Base-by-base conservation (phyloP, 2,113 vertebrate genomes). In the Petromus typicus region DNA sequence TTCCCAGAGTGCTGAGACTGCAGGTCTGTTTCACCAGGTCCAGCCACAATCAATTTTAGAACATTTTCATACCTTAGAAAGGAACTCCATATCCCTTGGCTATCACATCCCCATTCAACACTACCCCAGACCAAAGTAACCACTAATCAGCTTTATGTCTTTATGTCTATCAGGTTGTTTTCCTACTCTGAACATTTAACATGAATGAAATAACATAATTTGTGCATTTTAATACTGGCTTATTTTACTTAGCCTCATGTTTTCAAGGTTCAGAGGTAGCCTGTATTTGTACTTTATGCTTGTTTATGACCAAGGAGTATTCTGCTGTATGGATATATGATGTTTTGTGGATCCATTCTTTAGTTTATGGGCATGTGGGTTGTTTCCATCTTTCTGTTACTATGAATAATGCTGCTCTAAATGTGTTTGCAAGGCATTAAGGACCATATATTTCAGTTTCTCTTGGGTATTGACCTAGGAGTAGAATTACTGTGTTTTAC, bases 171-270 rank as follows among this genome's bases (percentile, higher is more conserved):
- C 84, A 45, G 9, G 45, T 84, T 96, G 7, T 79, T 90, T 96
- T 88, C 61, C 22, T 87, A 6, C 56, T 86, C 57, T 69, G 23
- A 80, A 86, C 43, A 75, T 66, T 86, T 81, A 43, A 34, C 76
- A 75, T 80, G 48, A 81, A 86, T 73, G 56, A 20, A 63, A 80
- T 89, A 25, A 71, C 27, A 59, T 37, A 56, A 82, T 75, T 69
- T 69, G 40, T 76, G 40, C 40, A 61, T 56, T 84, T 88, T 85
- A 84, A 85, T 80, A 37, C 48, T 80, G 73, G 48, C 14, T 67
- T 91, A 85, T 89, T 96, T 86, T 12, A 87, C 51, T 85, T 80
- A 92, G 32, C 27, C n/a, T 85, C 61, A 75, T 45, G 43, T 63
- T 71, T 90, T 92, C 43, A 87, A 79, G 48, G 67, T 64, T 69